Evolutionary conservation across 2,888 invertebrate genomes (phyloP), one percentile per base, ranked within the genome.

Genomic region (Teleiodes luculella): DNA sequence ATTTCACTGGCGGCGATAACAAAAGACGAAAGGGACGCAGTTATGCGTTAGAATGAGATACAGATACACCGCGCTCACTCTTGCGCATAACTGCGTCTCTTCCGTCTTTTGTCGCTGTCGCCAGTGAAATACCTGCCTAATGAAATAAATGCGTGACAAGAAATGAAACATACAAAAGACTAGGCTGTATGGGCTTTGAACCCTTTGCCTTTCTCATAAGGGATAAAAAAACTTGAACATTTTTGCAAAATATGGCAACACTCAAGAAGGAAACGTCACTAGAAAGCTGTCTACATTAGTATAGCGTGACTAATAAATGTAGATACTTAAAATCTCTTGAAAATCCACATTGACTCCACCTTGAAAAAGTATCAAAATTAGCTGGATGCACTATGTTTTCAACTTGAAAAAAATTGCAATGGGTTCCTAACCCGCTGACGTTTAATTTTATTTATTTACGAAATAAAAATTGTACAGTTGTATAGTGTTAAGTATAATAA

Each of bases 361-460:
- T 66, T 65, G 57, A 57, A 53, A 65, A 65, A 62, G 60, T 68
- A 80, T 78, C 80, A 86, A 86, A 67, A 71, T 57, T 59, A 20
- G 54, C 69, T 63, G 41, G 54, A 72, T 70, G 55, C 60, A 68
- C 79, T 86, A 85, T 88, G 88, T 87, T 89, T 86, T 86, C 82
- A 86, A 86, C 82, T 76, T 82, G 82, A 78, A 84, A 51, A 37
- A 83, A 64, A 80, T 83, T 83, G 85, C 87, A 84, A 86, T 87
- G 88, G 88, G 88, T 88, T 84, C 86, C 68, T 84, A 87, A 85
- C 86, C 87, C 87, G 83, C 83, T 88, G 89, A 89, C 88, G 87
- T 89, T 72, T 84, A 81, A 80, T 86, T 86, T 88, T 87, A 84
- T 88, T 87, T 89, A 87, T 85, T 82, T 86, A 79, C 68, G 84